phyloP scores from a whole-genome alignment of 2,888 invertebrate genomes.

The Pegoplata infirma region DNA sequence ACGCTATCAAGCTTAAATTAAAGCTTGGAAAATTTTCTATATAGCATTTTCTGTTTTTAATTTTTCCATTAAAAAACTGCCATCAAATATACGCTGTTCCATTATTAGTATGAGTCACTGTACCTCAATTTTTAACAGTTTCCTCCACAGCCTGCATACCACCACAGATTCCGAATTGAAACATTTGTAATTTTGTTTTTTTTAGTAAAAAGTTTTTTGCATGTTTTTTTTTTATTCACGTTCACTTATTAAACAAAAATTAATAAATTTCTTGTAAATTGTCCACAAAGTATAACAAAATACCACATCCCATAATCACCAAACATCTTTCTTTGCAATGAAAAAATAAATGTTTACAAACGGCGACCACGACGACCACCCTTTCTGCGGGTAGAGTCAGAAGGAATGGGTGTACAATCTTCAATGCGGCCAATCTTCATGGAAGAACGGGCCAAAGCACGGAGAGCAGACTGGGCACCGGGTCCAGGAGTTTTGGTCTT shows the following conservation, averaged over 20 bases:
- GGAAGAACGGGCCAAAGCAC: conserved; percentile 98
- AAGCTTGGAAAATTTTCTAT: too few relatives aligned
- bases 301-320: conserved; percentile 29
- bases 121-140: too few relatives aligned
- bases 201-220: background rate
- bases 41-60: too few relatives aligned
- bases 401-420: conserved; percentile 99
- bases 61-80: too few relatives aligned
- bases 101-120: too few relatives aligned
- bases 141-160: background rate
- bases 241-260: conserved; percentile 53
- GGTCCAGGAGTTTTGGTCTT: conserved; percentile 99
- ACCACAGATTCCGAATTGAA: background rate
- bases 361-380: conserved; percentile 99
- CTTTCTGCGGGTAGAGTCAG: conserved; percentile 99
- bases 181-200: background rate
- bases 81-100: too few relatives aligned
- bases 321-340: conserved; percentile 19
- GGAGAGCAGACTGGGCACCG: conserved; percentile 97
- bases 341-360: conserved; percentile 83
- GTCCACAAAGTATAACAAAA: conserved; percentile 41
- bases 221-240: conserved; percentile 41
- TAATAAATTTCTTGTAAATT: conserved; percentile 30
- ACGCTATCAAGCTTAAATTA: too few relatives aligned
- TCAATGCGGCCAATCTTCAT: conserved; percentile 99